These are phyloP conservation scores for Tetragnatha montana DNA, from an alignment of 2,888 invertebrate species.

Conservation along the genomic window DNA sequence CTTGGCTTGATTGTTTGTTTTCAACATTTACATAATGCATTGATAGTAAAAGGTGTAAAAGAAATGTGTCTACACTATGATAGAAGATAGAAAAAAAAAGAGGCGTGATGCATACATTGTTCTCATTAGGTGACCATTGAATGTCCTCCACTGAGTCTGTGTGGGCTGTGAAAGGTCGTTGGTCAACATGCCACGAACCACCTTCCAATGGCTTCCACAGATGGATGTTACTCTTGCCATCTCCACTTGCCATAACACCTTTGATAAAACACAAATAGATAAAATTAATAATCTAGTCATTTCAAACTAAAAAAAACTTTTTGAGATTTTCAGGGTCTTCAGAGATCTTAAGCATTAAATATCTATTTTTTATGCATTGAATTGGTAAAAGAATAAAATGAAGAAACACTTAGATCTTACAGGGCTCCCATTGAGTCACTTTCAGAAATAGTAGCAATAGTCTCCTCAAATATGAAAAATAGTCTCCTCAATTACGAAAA, in stretches of 20 bases:
- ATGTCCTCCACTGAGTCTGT: conserved; percentile 96
- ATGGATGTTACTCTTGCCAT: conserved; percentile 94
- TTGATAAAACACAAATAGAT: conserved; percentile 11
- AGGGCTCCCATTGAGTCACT: no score
- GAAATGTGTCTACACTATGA: not conserved
- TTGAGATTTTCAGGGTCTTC: not conserved
- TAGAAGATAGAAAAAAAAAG: not conserved
- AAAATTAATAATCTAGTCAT: not conserved
- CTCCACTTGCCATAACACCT: conserved; percentile 92
- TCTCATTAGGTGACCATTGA: conserved; percentile 98
- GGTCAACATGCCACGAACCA: conserved; percentile 91
- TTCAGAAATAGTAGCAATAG: no score
- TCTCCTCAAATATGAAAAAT: no score
- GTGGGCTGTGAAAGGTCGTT: conserved; percentile 90
- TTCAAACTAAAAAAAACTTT: not conserved
- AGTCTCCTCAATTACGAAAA: no score
- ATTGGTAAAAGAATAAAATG: no score
- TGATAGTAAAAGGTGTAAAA: not conserved
- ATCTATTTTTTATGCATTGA: no score
- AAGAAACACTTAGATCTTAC: no score
- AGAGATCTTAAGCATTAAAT: not conserved
- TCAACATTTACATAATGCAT: not conserved
- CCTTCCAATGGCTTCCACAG: conserved; percentile 91
- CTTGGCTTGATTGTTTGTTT: no score
- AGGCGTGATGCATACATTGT: conserved; percentile 79